A percentile compares a stretch with the other conserved stretches of the same genome.
These are phyloP conservation scores for Aphelenchoides avenae DNA, from an alignment of 1,140 invertebrate species.

Conservation along the genomic window DNA sequence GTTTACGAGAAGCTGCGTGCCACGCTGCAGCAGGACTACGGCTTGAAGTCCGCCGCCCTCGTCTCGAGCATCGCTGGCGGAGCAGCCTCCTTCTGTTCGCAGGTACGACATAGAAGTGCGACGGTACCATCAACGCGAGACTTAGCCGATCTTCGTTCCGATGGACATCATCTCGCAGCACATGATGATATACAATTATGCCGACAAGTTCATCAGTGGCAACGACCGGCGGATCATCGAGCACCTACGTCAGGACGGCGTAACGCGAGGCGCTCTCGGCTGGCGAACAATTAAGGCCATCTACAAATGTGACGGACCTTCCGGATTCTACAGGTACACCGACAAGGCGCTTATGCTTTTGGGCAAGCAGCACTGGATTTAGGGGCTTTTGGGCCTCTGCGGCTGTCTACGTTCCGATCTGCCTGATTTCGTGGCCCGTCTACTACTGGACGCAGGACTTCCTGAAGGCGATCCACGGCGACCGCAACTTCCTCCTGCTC, in stretches of 20 bases:
- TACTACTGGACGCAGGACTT: constrained; percentile 11
- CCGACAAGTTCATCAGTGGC: constrained; percentile 3
- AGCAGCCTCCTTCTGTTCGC: constrained; percentile 80
- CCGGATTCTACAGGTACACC: constrained; percentile 17
- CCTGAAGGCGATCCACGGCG: constrained; percentile 17
- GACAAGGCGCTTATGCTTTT: no score
- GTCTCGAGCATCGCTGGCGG: constrained; percentile 66
- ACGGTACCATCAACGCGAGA: no score
- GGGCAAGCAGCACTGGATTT: no score
- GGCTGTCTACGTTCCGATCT: constrained; percentile 9
- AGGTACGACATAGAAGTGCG: no score
- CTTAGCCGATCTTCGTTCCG: constrained; percentile 14
- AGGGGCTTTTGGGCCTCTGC: constrained; percentile 15
- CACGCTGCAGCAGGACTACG: constrained; percentile 64
- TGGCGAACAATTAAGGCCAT: constrained; percentile 6
- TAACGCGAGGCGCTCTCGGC: neutral
- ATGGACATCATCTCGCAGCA: constrained; percentile 13
- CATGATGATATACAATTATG: constrained; percentile 21
- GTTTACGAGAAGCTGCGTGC: constrained; percentile 87
- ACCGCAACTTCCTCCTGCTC: constrained; percentile 27
- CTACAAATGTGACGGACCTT: constrained; percentile 9
- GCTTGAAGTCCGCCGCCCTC: constrained; percentile 30
- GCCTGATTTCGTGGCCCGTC: constrained; percentile 14
- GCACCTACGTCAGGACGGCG: neutral
- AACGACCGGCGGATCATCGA: constrained; percentile 2